phyloP scores from a whole-genome alignment of 2,888 invertebrate genomes.

The Drosophila yooni region DNA sequence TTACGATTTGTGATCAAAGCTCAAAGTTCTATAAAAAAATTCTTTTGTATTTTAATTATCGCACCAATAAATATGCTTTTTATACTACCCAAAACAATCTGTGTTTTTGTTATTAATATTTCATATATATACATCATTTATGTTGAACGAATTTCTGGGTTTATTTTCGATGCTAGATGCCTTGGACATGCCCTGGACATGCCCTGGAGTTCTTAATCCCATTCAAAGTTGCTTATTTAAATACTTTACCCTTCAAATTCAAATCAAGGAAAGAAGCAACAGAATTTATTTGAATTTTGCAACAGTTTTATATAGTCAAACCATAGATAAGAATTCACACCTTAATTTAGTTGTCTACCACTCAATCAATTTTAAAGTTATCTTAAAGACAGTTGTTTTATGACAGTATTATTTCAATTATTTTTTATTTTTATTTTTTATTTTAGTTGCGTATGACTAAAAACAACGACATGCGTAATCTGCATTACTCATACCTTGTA shows the following conservation, averaged over 20 bases:
- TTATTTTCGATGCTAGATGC: neutral
- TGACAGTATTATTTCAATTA: neutral
- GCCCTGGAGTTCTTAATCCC: neutral
- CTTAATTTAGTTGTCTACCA: neutral
- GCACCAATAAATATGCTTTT: neutral
- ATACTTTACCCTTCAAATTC: neutral
- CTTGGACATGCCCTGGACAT: too few relatives aligned
- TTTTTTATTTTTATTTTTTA: conserved; percentile 12
- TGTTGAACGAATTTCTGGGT: neutral
- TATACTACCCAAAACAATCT: neutral
- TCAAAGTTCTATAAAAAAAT: neutral
- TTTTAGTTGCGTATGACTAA: conserved; percentile 37
- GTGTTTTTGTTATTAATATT: neutral
- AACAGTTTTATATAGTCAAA: neutral
- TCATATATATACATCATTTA: neutral
- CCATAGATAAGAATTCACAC: neutral
- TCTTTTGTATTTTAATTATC: neutral
- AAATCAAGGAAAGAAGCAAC: neutral
- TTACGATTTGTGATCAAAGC: neutral
- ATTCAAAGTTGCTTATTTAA: too few relatives aligned
- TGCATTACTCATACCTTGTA: conserved; percentile 36
- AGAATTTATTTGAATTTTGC: neutral
- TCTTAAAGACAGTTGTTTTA: neutral
- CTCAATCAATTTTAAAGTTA: conserved; percentile 7
- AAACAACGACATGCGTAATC: conserved; percentile 9